Percentiles rank a stretch among this genome's conserved stretches.
phyloP scores from a whole-genome alignment of 2,797 vertebrate genomes.

The Lerista edwardsae region DNA sequence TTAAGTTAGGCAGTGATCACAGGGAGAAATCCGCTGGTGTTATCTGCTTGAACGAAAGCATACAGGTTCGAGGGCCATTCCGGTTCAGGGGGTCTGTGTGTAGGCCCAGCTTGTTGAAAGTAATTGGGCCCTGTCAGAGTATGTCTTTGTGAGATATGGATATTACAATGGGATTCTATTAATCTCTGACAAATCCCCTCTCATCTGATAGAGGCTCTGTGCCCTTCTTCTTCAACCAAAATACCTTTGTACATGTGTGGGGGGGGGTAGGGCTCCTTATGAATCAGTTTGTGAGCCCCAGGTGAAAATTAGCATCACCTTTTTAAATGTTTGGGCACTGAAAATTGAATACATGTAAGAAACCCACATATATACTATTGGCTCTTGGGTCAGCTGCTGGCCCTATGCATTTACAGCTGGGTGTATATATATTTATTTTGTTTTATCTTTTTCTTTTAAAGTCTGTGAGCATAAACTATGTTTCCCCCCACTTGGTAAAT shows the following conservation, averaged over 20 bases:
- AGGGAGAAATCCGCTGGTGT: conserved; percentile 77
- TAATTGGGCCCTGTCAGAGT: conserved; percentile 70
- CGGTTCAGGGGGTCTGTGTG: conserved; percentile 78
- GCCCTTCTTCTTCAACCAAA: conserved; percentile 63
- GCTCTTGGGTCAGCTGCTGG: not conserved
- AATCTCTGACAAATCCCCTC: conserved; percentile 70
- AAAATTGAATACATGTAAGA: not conserved
- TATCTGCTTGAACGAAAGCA: conserved; percentile 78
- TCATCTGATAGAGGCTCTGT: conserved; percentile 70
- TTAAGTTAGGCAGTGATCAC: conserved; percentile 88
- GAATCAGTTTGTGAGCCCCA: conserved; percentile 29
- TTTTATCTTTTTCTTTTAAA: not conserved
- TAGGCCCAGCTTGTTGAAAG: conserved; percentile 75
- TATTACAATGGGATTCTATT: conserved; percentile 72
- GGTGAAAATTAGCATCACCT: not conserved
- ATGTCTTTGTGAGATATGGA: conserved; percentile 70
- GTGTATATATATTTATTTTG: too few species aligned
- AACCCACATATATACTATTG: not conserved
- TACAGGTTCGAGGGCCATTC: conserved; percentile 77
- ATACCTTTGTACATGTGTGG: not conserved
- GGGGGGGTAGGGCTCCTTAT: not conserved
- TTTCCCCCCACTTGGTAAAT: not conserved
- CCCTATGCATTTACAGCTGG: not conserved
- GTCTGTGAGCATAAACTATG: not conserved
- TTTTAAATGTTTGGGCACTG: not conserved